Base-by-base conservation (phyloP, 2,888 invertebrate genomes). In the Chalcis sispes region DNA sequence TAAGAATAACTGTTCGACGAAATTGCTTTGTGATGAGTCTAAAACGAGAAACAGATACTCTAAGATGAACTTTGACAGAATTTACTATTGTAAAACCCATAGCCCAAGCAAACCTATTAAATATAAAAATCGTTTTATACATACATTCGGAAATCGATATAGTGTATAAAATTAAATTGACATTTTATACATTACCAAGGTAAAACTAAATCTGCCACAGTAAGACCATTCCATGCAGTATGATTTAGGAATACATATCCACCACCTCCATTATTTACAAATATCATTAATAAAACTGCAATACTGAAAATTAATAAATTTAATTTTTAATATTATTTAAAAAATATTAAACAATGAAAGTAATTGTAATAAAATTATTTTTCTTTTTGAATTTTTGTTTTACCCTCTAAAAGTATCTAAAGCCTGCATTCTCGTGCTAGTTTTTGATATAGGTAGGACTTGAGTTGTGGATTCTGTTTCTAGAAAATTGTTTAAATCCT, bases 181-280 rank as follows among this genome's bases (percentile, higher is more conserved):
- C 48, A 23, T 59, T n/a, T 13, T 36, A 15, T 36, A 40, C 27
- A 13, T 88, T 89, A 94, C 96, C 95, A 96, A 0, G 96, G 96
- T 88, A 96, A 95, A 59, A 96, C 94, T n/a, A 96, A 89, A 85
- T 96, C 96, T 0, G 96, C 96, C 18, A 96, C 89, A 0, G 95
- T 95, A 1, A 96, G 86, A 0, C 96, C 96, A 89, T 96, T 94
- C 96, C 96, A 97, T 0, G 92, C 90, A 2, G 94, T 92, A 86
- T 97, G 96, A n/a, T 92, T 90, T 86, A 96, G 95, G 79, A 95
- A 91, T 83, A 92, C 92, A 87, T 96, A 96, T 5, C 93, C 91
- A 1, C 96, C 96, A 71, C 96, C 96, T 15, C 95, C 95, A 77
- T 95, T 95, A 89, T 96, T 96, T 29, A 96, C 94, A 90, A 97